These are phyloP conservation scores for Ceratotherium simum DNA, from an alignment of 2,113 vertebrate species.

Conservation along the genomic window DNA sequence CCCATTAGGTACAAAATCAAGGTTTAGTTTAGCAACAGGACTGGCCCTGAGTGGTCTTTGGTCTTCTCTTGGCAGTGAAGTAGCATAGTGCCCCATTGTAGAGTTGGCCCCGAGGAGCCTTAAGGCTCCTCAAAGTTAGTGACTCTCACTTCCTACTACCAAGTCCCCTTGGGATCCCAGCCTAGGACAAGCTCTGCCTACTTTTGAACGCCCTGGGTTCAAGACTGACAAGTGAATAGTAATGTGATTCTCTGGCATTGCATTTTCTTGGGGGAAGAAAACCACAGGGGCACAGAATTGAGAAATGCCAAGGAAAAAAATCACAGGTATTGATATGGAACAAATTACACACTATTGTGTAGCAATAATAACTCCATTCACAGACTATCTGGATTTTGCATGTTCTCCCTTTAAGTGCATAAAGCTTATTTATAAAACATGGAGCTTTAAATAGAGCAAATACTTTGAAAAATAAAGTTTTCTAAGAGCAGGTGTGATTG, in stretches of 20 bases:
- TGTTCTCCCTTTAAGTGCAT: neutral
- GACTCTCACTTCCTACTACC: neutral
- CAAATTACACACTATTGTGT: neutral
- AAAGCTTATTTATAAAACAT: constrained; percentile 49
- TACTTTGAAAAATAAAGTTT: constrained; percentile 41
- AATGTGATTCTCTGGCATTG: neutral
- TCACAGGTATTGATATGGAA: neutral
- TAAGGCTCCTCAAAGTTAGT: neutral
- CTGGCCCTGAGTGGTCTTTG: too few relatives aligned
- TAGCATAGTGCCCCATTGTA: too few relatives aligned
- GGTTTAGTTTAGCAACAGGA: neutral
- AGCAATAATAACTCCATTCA: neutral
- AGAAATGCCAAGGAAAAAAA: neutral
- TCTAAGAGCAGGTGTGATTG: constrained; percentile 50
- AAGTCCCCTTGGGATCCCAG: neutral
- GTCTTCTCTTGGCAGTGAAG: neutral
- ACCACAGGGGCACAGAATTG: neutral
- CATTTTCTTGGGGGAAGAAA: neutral
- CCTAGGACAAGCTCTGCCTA: neutral
- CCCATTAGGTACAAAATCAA: neutral
- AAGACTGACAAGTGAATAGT: neutral
- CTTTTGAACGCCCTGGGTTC: neutral
- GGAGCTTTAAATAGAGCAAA: constrained; percentile 17
- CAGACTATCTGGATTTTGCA: neutral
- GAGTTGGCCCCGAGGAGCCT: neutral